Percentiles rank a stretch among this genome's conserved stretches.
Evolutionary conservation across 1,140 invertebrate species (phyloP).

Genomic region (Cyclina sinensis): DNA sequence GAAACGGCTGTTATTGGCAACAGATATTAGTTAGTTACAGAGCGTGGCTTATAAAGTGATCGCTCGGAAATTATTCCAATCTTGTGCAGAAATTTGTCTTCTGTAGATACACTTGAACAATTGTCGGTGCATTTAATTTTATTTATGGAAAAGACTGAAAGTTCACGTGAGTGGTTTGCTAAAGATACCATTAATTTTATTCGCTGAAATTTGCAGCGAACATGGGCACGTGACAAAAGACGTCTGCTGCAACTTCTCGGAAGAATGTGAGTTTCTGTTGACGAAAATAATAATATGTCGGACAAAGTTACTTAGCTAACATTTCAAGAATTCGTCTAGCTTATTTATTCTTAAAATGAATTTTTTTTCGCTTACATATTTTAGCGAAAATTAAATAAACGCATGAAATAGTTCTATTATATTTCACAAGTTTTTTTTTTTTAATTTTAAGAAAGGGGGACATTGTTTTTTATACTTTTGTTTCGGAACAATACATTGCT

Average conservation of each 20-base stretch:
- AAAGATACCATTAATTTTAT: neutral
- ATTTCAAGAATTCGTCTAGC: too few species aligned
- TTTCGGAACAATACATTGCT: too few species aligned
- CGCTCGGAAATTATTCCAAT: conserved; percentile 60
- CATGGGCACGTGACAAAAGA: neutral
- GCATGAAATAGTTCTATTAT: too few species aligned
- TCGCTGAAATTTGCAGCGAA: neutral
- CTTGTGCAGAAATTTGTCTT: conserved; percentile 51
- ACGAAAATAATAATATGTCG: too few species aligned
- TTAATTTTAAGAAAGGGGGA: too few species aligned
- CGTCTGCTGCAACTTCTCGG: neutral
- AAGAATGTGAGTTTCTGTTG: too few species aligned
- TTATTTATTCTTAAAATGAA: too few species aligned
- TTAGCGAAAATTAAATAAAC: too few species aligned
- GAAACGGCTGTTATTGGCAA: conserved; percentile 61
- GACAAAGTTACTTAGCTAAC: too few species aligned
- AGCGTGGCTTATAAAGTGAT: conserved; percentile 25
- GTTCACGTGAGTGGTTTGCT: neutral
- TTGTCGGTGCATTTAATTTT: conserved; percentile 35
- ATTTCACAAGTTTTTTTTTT: too few species aligned
- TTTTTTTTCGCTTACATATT: too few species aligned
- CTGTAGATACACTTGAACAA: conserved; percentile 46
- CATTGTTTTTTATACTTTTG: too few species aligned
- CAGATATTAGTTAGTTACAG: conserved; percentile 56
- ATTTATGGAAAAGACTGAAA: conserved; percentile 16